phyloP scores from a whole-genome alignment of 2,888 invertebrate species.

The Ethmia dodecea region DNA sequence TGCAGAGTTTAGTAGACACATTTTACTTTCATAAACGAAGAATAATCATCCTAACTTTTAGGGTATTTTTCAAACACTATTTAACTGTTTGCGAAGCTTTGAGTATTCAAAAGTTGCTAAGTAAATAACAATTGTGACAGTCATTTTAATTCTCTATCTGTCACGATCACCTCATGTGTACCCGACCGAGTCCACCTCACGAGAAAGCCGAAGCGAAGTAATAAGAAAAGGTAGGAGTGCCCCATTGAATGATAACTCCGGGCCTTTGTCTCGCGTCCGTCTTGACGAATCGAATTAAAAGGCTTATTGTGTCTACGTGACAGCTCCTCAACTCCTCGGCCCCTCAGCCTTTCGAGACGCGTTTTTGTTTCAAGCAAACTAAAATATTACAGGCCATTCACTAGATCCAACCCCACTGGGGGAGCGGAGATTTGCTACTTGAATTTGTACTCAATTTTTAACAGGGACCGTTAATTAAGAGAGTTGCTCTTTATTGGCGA shows the following conservation, averaged over 20 bases:
- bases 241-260: slow-evolving; percentile 77
- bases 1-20: no score
- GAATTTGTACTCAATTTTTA: slow-evolving; percentile 78
- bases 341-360: slow-evolving; percentile 27
- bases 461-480: slow-evolving; percentile 74
- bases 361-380: slow-evolving; percentile 76
- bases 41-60: no score
- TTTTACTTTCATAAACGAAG: no score
- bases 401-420: slow-evolving; percentile 52
- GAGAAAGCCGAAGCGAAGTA: slow-evolving; percentile 69
- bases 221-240: slow-evolving; percentile 76
- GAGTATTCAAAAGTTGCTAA: no score
- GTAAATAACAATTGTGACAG: no score
- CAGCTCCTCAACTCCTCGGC: slow-evolving; percentile 55
- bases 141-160: no score
- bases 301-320: slow-evolving; percentile 78
- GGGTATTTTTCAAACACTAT: no score
- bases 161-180: slow-evolving; percentile 30
- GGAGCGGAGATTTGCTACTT: slow-evolving; percentile 62
- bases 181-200: slow-evolving; percentile 44
- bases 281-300: slow-evolving; percentile 78
- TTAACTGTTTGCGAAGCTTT: no score
- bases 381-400: slow-evolving; percentile 76
- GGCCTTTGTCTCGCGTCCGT: slow-evolving; percentile 73
- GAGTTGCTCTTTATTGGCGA: slow-evolving; percentile 72